Percentiles rank a stretch among this genome's conserved stretches.
These are phyloP conservation scores for Perca flavescens DNA, from an alignment of 2,113 vertebrate genomes.

Conservation along the genomic window DNA sequence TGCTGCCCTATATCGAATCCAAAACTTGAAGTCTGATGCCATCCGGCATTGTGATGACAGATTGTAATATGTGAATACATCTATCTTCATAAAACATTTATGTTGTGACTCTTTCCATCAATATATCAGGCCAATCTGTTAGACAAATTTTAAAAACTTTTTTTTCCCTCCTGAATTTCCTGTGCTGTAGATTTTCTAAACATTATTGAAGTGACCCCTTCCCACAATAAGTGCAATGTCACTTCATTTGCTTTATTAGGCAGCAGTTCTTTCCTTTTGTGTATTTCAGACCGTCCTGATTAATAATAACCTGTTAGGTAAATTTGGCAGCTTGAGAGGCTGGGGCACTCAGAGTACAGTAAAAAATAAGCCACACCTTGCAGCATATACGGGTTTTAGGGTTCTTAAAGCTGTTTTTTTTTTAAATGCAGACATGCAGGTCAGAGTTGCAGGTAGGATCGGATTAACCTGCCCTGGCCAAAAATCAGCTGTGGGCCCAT, in stretches of 20 bases:
- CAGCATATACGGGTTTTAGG: not conserved
- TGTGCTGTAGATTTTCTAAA: not conserved
- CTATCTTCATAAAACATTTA: not conserved
- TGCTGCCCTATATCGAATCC: not conserved
- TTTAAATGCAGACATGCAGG: not conserved
- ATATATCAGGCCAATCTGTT: not conserved
- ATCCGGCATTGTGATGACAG: not conserved
- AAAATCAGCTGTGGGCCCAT: not conserved
- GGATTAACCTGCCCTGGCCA: not conserved
- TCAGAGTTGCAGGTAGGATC: not conserved
- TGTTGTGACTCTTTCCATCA: not conserved
- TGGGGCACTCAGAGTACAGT: not conserved
- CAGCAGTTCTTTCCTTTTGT: not conserved
- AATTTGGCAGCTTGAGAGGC: not conserved
- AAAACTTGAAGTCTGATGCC: slow-evolving; percentile 6
- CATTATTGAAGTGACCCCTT: not conserved
- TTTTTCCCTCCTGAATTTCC: not conserved
- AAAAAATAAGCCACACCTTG: not conserved
- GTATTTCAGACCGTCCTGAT: not conserved
- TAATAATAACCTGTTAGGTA: not conserved
- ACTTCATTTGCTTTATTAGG: not conserved
- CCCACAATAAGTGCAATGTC: not conserved
- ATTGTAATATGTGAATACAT: not conserved
- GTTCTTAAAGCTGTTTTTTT: not conserved
- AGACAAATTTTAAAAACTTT: not conserved